phyloP scores from a whole-genome alignment of 2,888 invertebrate genomes.

The Stenolophus ochropezus region DNA sequence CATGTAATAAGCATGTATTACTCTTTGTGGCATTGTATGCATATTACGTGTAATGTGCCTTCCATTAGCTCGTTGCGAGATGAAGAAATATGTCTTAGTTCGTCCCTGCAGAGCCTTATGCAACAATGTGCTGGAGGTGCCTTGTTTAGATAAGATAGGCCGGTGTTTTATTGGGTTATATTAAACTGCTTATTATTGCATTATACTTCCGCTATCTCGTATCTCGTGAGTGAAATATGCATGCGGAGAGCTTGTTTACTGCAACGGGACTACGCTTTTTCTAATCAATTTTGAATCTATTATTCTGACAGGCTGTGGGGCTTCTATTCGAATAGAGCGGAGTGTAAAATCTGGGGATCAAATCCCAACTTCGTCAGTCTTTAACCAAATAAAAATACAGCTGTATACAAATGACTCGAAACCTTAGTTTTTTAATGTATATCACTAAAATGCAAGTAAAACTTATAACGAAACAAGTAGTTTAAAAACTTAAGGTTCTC shows the following conservation, averaged over 20 bases:
- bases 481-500: too few relatives aligned
- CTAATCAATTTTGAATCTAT: conserved; percentile 35
- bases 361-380: too few relatives aligned
- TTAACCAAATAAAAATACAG: too few relatives aligned
- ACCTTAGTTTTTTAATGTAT: too few relatives aligned
- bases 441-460: too few relatives aligned
- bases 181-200: conserved; percentile 48
- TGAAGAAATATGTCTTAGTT: conserved; percentile 2
- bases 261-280: conserved; percentile 19
- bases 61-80: background rate
- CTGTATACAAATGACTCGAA: too few relatives aligned
- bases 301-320: too few relatives aligned
- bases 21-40: background rate
- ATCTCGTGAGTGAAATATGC: conserved; percentile 18
- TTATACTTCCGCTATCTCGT: conserved; percentile 1
- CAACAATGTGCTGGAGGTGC: conserved; percentile 41
- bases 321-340: too few relatives aligned
- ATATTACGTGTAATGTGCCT: background rate
- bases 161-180: conserved; percentile 45
- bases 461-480: too few relatives aligned
- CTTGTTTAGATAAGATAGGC: conserved; percentile 21
- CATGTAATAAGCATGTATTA: background rate
- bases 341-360: too few relatives aligned
- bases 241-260: background rate
- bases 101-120: conserved; percentile 11